Conservation (phyloP, 2,113 vertebrate species). For the Heterotis niloticus region DNA sequence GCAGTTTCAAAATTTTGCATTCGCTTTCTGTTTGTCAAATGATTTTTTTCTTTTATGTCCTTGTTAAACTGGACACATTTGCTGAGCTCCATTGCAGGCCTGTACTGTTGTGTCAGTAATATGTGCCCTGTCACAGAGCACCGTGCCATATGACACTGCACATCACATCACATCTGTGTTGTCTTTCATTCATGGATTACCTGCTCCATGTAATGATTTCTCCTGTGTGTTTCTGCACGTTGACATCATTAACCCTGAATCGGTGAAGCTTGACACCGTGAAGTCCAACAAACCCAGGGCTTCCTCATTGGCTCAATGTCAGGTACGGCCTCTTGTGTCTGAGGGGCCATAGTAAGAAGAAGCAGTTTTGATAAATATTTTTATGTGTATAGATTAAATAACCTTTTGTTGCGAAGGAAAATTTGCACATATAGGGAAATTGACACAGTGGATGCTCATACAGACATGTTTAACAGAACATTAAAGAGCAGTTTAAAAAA, state of each 20-base stretch:
- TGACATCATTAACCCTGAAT: constrained; percentile 23
- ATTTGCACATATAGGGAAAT: neutral
- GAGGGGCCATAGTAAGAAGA: neutral
- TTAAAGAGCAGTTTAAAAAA: neutral
- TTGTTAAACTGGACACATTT: neutral
- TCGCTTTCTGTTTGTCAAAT: neutral
- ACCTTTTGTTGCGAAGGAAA: neutral
- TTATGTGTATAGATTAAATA: neutral
- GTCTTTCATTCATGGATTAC: constrained; percentile 20
- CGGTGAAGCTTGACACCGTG: constrained; percentile 18
- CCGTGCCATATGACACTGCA: neutral
- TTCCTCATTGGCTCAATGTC: neutral
- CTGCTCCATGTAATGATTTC: constrained; percentile 28
- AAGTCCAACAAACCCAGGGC: neutral
- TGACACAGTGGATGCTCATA: neutral
- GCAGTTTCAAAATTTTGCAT: neutral
- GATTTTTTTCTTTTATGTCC: neutral
- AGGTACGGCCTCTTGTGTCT: neutral
- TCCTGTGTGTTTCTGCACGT: constrained; percentile 22
- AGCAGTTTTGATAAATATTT: neutral
- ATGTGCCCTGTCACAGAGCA: neutral
- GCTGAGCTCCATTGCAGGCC: neutral
- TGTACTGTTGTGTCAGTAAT: neutral
- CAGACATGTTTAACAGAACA: too few species aligned
- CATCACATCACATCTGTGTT: neutral